phyloP scores from a whole-genome alignment of 2,113 vertebrate species.

The Mustela nigripes region DNA sequence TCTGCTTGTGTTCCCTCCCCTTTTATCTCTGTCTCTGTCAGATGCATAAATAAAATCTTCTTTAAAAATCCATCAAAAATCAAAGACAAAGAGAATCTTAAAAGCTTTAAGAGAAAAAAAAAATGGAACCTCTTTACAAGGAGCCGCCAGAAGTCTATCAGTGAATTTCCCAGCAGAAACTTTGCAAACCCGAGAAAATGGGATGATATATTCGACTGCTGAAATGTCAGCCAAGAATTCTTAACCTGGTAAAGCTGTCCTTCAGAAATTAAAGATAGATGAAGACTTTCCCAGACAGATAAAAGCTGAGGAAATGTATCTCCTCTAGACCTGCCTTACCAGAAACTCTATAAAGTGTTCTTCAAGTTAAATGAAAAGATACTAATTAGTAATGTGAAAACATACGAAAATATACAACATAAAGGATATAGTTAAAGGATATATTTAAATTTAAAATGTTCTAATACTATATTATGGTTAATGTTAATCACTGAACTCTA shows the following conservation, averaged over 20 bases:
- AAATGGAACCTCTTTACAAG: background rate
- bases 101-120: background rate
- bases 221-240: background rate
- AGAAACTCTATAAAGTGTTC: background rate
- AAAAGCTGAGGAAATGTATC: background rate
- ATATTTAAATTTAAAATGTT: background rate
- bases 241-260: background rate
- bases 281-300: background rate
- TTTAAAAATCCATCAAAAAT: background rate
- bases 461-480: background rate
- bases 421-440: background rate
- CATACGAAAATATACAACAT: background rate
- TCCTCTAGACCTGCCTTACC: background rate
- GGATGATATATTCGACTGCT: background rate
- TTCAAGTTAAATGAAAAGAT: background rate
- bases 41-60: background rate
- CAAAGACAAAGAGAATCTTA: background rate
- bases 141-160: background rate
- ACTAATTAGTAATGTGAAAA: background rate
- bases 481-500: background rate
- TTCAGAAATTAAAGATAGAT: background rate
- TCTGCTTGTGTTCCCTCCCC: too few species aligned
- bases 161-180: background rate
- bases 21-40: background rate
- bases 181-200: background rate